These are phyloP conservation scores for Cerceris ruficornis DNA, from an alignment of 2,888 invertebrate species.

Conservation along the genomic window DNA sequence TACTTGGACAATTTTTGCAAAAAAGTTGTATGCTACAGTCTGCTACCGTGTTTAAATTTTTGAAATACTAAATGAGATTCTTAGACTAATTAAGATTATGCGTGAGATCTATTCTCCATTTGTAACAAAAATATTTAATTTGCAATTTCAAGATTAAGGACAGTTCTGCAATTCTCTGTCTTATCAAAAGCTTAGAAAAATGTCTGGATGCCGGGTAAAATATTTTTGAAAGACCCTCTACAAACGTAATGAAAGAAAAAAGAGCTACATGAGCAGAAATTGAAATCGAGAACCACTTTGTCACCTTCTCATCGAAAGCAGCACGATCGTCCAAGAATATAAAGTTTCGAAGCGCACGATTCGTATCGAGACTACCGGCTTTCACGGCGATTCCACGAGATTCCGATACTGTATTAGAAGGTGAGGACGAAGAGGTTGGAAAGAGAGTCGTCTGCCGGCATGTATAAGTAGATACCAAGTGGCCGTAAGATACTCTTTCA, in stretches of 20 bases:
- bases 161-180: too few species aligned
- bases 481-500: conserved; percentile 74
- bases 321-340: neutral
- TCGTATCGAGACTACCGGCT: conserved; percentile 12
- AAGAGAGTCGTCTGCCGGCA: conserved; percentile 17
- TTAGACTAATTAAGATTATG: too few species aligned
- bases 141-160: too few species aligned
- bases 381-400: conserved; percentile 13
- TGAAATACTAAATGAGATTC: too few species aligned
- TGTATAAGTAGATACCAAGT: conserved; percentile 74
- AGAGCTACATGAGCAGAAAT: neutral
- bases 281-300: neutral
- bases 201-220: too few species aligned
- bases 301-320: neutral
- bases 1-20: too few species aligned
- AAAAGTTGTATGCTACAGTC: too few species aligned
- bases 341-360: neutral
- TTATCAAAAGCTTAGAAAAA: too few species aligned
- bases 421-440: conserved; percentile 17
- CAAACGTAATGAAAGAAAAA: neutral
- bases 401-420: conserved; percentile 34
- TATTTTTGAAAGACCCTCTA: too few species aligned
- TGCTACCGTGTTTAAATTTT: too few species aligned
- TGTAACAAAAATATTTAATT: too few species aligned
- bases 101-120: too few species aligned